A percentile compares a stretch with the other conserved stretches of the same genome.
Evolutionary conservation across 37 sponge, comb jelly and placozoan species (phyloP).

Genomic region (Axinella damicornis): DNA sequence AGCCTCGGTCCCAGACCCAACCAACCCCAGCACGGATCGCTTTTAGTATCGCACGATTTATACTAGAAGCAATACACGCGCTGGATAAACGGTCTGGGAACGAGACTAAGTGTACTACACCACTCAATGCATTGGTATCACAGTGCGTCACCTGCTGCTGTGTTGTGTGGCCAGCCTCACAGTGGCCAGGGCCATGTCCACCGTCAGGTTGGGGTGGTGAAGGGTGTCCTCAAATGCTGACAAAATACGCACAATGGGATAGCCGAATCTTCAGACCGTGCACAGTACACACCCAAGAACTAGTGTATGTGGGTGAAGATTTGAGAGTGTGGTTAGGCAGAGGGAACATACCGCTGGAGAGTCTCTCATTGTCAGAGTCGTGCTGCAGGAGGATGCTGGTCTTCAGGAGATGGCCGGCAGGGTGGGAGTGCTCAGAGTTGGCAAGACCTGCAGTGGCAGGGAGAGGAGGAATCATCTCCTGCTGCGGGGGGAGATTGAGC

Average conservation of each 20-base stretch:
- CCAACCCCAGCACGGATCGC: no score
- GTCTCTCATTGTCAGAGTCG: slow-evolving; percentile 34
- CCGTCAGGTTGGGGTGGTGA: slow-evolving; percentile 69
- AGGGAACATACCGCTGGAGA: slow-evolving; percentile 12
- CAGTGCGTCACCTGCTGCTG: slow-evolving; percentile 35
- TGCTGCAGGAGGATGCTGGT: slow-evolving; percentile 67
- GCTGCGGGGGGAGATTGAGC: neutral
- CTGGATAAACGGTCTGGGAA: no score
- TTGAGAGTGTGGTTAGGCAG: no score
- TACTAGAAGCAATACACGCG: no score
- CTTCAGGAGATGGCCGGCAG: slow-evolving; percentile 85
- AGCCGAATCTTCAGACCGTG: no score
- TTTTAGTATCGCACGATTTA: no score
- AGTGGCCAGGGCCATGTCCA: slow-evolving; percentile 66
- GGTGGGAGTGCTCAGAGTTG: slow-evolving; percentile 88
- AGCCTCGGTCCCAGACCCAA: neutral
- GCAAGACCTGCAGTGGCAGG: slow-evolving; percentile 54
- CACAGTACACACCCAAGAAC: no score
- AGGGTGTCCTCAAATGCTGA: slow-evolving; percentile 77
- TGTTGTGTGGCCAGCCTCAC: slow-evolving; percentile 61
- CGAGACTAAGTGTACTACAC: no score
- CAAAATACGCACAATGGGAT: neutral
- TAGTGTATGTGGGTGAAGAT: no score
- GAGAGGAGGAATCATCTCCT: neutral
- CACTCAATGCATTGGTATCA: no score